Conservation (phyloP, 2,888 invertebrate species). For the Meiosimyza platycephala region DNA sequence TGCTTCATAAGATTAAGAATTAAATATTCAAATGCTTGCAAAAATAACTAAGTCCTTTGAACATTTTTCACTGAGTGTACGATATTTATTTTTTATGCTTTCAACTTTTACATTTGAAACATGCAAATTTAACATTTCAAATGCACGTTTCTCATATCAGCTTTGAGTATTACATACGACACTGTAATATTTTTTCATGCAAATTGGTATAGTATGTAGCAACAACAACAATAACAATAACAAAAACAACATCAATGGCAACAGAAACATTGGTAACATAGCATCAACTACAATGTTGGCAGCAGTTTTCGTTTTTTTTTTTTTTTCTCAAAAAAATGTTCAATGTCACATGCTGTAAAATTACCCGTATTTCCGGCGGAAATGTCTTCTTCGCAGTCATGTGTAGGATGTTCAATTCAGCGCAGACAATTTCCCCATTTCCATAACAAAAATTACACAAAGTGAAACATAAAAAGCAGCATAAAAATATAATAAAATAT, state of each 20-base stretch:
- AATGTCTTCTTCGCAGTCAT: slow-evolving; percentile 41
- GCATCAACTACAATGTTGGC: slow-evolving; percentile 35
- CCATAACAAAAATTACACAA: slow-evolving; percentile 41
- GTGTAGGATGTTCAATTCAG: slow-evolving; percentile 54
- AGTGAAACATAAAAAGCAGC: slow-evolving; percentile 1
- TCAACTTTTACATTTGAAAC: background rate
- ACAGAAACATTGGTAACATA: background rate
- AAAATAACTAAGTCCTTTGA: too few species aligned
- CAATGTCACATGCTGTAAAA: slow-evolving; percentile 54
- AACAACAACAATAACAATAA: slow-evolving; percentile 40
- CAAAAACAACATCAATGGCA: slow-evolving; percentile 24
- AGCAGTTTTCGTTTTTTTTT: slow-evolving; percentile 46
- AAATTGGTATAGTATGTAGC: slow-evolving; percentile 28
- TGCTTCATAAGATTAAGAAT: too few species aligned
- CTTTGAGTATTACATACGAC: background rate
- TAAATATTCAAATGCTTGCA: too few species aligned
- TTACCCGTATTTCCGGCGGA: slow-evolving; percentile 54
- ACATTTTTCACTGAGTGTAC: slow-evolving; percentile 8
- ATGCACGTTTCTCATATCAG: slow-evolving; percentile 32
- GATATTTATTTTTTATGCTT: background rate
- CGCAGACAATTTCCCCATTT: slow-evolving; percentile 55
- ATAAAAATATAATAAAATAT: background rate
- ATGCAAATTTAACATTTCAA: slow-evolving; percentile 19
- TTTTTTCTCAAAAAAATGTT: slow-evolving; percentile 36
- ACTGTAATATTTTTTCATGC: background rate